phyloP scores from a whole-genome alignment of 35 echinoderm and acorn worm species.

The Amphiura filiformis region DNA sequence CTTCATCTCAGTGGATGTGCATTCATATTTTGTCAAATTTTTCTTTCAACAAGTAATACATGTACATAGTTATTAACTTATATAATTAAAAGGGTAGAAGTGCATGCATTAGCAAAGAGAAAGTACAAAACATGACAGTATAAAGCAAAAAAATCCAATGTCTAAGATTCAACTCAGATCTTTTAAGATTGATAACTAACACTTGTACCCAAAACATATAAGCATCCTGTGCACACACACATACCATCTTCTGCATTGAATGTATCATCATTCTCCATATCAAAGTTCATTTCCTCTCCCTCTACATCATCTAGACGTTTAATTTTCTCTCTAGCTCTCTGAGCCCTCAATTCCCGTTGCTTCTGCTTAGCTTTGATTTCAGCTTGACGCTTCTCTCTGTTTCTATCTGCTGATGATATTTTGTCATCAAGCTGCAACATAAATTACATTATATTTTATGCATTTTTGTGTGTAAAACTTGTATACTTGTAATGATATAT shows the following conservation, averaged over 20 bases:
- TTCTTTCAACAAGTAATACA: too few species aligned
- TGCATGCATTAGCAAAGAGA: too few species aligned
- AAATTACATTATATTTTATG: constrained; percentile 1
- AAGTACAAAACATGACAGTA: too few species aligned
- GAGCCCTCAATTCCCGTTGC: constrained; percentile 60
- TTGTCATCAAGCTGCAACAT: constrained; percentile 71
- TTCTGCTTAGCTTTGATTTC: constrained; percentile 79
- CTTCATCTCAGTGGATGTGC: too few species aligned
- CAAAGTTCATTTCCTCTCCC: constrained; percentile 59
- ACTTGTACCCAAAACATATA: too few species aligned
- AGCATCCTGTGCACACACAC: too few species aligned
- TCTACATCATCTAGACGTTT: constrained; percentile 48
- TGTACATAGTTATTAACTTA: too few species aligned
- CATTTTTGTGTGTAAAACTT: background rate
- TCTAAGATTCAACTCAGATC: too few species aligned
- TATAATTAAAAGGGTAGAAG: too few species aligned
- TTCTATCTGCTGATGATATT: constrained; percentile 74
- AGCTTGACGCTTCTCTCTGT: constrained; percentile 58
- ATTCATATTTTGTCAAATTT: too few species aligned
- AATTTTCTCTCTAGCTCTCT: constrained; percentile 64
- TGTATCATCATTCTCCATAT: constrained; percentile 89
- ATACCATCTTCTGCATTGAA: constrained; percentile 94
- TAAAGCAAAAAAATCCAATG: too few species aligned
- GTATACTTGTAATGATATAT: background rate
- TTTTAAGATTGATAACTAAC: too few species aligned